phyloP scores from a whole-genome alignment of 2,888 invertebrate species.

The Chrysolina americana region DNA sequence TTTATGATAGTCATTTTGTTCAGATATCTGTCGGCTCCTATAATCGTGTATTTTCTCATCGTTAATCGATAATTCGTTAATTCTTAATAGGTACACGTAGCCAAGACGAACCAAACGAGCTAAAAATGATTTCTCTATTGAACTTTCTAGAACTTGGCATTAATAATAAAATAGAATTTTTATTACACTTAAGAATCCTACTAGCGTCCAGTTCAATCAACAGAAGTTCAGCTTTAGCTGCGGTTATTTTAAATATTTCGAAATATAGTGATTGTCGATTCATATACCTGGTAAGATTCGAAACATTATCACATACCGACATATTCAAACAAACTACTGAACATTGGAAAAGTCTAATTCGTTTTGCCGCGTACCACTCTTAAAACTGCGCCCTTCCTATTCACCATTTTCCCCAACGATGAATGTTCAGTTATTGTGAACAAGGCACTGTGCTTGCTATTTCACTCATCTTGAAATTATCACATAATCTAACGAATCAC shows the following conservation, averaged over 20 bases:
- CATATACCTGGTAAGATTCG: too few relatives aligned
- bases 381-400: too few relatives aligned
- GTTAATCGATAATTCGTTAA: not conserved
- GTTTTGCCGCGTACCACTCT: too few relatives aligned
- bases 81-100: conserved; percentile 9
- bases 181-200: not conserved
- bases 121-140: not conserved
- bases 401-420: too few relatives aligned
- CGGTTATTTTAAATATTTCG: too few relatives aligned
- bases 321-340: too few relatives aligned
- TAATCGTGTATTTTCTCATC: not conserved
- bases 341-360: too few relatives aligned
- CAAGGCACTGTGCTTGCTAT: too few relatives aligned
- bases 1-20: not conserved
- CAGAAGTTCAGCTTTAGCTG: not conserved
- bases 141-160: not conserved
- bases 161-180: not conserved
- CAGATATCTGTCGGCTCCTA: not conserved
- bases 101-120: not conserved
- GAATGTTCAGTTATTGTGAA: too few relatives aligned
- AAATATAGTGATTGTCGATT: not conserved
- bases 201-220: not conserved
- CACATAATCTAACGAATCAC: too few relatives aligned
- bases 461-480: too few relatives aligned
- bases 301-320: too few relatives aligned